These are phyloP conservation scores for Megaleporinus macrocephalus DNA, from an alignment of 2,113 vertebrate species.

Conservation along the genomic window DNA sequence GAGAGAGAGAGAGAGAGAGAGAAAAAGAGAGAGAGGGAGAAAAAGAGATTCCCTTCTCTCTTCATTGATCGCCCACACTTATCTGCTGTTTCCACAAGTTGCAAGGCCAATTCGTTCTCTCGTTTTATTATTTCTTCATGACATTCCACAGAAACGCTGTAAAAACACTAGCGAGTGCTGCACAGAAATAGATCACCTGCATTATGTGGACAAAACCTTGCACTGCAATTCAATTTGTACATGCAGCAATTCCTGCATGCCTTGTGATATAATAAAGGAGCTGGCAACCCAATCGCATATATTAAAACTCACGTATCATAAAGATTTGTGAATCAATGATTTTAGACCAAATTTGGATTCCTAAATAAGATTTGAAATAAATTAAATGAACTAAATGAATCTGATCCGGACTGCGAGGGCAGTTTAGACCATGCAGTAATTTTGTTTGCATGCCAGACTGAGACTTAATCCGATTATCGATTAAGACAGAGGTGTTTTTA, in stretches of 20 bases:
- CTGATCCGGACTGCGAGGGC: no score
- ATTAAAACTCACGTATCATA: background rate
- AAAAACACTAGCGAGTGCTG: background rate
- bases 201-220: background rate
- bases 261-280: background rate
- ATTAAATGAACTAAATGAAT: no score
- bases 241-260: background rate
- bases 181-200: background rate
- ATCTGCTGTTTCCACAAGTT: slow-evolving; percentile 17
- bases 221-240: background rate
- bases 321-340: no score
- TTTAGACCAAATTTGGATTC: no score
- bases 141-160: background rate
- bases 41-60: background rate
- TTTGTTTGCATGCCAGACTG: no score
- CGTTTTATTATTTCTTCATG: background rate
- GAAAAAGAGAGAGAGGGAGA: background rate
- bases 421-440: no score
- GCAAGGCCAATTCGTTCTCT: background rate
- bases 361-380: no score
- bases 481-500: no score
- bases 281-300: background rate
- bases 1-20: background rate
- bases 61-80: slow-evolving; percentile 21
- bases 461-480: no score